A percentile compares a stretch with the other conserved stretches of the same genome.
phyloP scores from a whole-genome alignment of 2,797 vertebrate genomes.

The Melanotaenia nigrans region DNA sequence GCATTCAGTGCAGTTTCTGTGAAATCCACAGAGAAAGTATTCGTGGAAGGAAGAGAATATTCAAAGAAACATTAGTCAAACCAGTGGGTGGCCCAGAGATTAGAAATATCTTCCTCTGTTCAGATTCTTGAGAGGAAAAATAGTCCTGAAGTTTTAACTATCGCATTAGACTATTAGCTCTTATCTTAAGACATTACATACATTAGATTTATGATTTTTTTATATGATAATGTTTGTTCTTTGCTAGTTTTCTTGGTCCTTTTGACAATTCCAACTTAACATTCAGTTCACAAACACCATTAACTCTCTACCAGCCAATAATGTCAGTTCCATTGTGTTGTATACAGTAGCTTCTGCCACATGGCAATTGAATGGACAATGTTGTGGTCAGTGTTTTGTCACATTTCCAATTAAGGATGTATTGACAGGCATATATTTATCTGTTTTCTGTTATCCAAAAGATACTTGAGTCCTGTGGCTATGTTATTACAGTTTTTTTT shows the following conservation, averaged over 20 bases:
- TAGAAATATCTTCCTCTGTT: constrained; percentile 24
- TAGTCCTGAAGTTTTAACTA: constrained; percentile 13
- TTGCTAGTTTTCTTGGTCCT: background rate
- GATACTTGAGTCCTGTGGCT: no score
- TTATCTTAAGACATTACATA: background rate
- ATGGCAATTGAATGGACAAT: no score
- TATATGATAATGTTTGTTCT: background rate
- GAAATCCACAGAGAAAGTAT: constrained; percentile 19
- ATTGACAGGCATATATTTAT: no score
- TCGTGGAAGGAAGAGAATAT: constrained; percentile 26
- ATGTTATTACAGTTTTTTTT: no score
- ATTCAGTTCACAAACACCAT: constrained; percentile 8
- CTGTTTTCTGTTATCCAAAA: no score
- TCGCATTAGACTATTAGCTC: no score
- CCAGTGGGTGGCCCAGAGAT: constrained; percentile 12
- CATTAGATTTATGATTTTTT: constrained; percentile 6
- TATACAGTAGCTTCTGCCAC: constrained; percentile 12
- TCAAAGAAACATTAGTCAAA: constrained; percentile 30
- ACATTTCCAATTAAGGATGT: no score
- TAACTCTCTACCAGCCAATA: constrained; percentile 6
- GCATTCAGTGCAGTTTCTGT: constrained; percentile 22
- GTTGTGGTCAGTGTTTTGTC: no score
- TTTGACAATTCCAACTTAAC: constrained; percentile 12
- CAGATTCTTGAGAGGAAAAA: background rate
- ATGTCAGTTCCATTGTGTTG: constrained; percentile 13